These are phyloP conservation scores for Tenualosa thibaudeaui DNA, from an alignment of 2,797 vertebrate species.

Conservation along the genomic window DNA sequence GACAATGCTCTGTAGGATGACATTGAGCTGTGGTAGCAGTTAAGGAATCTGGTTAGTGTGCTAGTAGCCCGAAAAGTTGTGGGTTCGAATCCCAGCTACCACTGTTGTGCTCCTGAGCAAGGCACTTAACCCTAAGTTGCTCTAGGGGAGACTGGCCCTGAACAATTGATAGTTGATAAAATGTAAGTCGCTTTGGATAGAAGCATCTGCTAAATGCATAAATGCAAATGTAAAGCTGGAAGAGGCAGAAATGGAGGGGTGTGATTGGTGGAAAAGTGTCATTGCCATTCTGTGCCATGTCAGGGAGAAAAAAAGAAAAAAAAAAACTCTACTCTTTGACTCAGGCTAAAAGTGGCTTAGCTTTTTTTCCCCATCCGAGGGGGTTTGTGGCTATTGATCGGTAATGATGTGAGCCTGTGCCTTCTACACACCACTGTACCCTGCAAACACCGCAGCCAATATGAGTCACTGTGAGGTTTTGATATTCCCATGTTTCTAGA, in stretches of 20 bases:
- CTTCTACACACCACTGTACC: constrained; percentile 25
- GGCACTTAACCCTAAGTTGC: no score
- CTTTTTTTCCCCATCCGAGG: constrained; percentile 6
- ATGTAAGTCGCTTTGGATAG: no score
- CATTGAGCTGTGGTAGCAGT: not conserved
- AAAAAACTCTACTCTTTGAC: not conserved
- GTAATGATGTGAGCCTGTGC: not conserved
- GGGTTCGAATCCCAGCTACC: no score
- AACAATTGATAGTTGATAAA: no score
- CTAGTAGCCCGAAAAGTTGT: no score
- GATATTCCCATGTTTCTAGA: not conserved
- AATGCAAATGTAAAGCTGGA: no score
- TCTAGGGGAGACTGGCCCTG: no score
- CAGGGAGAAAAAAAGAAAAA: not conserved
- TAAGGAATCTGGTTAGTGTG: no score
- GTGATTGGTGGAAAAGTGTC: not conserved
- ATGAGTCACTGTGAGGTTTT: constrained; percentile 31
- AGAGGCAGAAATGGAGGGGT: not conserved
- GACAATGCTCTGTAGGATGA: not conserved
- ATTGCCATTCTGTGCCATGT: not conserved
- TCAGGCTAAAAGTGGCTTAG: not conserved
- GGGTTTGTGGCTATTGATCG: constrained; percentile 30
- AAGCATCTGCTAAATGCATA: no score
- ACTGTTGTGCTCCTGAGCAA: no score
- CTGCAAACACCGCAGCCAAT: constrained; percentile 27